Base-by-base conservation (phyloP, 2,797 vertebrate genomes). In the Hydrolagus colliei region DNA sequence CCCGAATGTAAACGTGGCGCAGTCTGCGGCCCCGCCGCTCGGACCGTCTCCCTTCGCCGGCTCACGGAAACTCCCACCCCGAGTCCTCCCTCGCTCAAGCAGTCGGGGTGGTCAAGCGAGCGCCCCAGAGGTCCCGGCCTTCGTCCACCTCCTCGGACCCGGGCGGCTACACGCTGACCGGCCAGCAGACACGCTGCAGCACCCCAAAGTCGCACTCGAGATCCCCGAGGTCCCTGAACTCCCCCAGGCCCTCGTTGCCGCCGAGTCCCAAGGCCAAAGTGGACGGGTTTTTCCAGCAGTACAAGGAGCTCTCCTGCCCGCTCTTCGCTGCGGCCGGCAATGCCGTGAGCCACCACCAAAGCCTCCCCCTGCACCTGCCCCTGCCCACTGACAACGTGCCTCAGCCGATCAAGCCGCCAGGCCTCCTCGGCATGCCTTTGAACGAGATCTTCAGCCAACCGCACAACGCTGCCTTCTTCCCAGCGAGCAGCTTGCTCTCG, bases 401-500 rank as follows among this genome's bases (percentile, higher is more conserved):
- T 79, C 92, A 95, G 89, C 93, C 86, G 16, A 71, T 84, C 71
- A 87, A 86, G 72, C 86, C 85, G 22, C 86, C 87, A 0, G 87
- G 91, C 62, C 88, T 93, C 84, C 92, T 94, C 59, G 89, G 89
- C 87, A 90, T 93, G 90, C 91, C 93, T 86, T 85, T 94, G 77
- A 93, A 92, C 86, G 92, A 93, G 32, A 93, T 94, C 87, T 91
- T 95, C 86, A 93, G 92, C 76, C 95, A 95, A 80, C 95, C 95
- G 77, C 94, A 95, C 91, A 91, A 92, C 88, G 90, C 94, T 32
- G 88, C 92, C 73, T 94, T 96, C 65, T 97, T 97, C 89, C 96
- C 96, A 11, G 95, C 97, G 78, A 97, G 96, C 89, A 97, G 93
- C 88, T 91, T 97, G 78, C 95, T 97, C 67, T 96, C 95, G 27